Evolutionary conservation across 2,888 invertebrate genomes (phyloP).

Genomic region (Congeria kusceri): DNA sequence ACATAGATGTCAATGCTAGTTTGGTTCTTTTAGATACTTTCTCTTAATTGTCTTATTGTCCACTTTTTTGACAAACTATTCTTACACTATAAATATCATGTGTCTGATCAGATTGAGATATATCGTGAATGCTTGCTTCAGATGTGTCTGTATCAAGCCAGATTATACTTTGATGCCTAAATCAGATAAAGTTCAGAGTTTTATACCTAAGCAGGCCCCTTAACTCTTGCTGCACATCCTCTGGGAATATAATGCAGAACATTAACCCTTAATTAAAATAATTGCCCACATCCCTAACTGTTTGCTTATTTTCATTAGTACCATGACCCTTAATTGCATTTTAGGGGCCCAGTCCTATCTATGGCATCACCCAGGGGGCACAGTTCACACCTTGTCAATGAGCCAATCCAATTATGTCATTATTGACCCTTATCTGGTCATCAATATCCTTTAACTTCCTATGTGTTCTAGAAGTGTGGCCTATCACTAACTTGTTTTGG

Average conservation of each 20-base stretch:
- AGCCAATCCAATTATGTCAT: neutral
- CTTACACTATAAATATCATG: too few relatives aligned
- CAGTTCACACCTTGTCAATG: constrained; percentile 1
- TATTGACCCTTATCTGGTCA: constrained; percentile 9
- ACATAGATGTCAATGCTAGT: too few relatives aligned
- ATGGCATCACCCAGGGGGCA: constrained; percentile 4
- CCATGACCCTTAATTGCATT: neutral
- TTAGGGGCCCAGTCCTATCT: neutral
- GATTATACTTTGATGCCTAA: neutral
- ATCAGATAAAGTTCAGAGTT: neutral
- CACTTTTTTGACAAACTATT: too few relatives aligned
- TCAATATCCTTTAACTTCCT: neutral
- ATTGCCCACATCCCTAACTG: constrained; percentile 3
- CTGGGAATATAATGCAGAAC: neutral
- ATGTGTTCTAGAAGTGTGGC: constrained; percentile 1
- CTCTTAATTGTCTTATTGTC: too few relatives aligned
- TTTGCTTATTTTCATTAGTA: neutral
- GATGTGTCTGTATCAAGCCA: constrained; percentile 3
- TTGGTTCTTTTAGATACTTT: too few relatives aligned
- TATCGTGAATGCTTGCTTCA: too few relatives aligned
- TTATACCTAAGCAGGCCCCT: neutral
- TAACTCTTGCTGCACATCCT: neutral
- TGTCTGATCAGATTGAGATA: too few relatives aligned
- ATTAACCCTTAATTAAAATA: neutral
- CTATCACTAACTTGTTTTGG: too few relatives aligned